phyloP scores from a whole-genome alignment of 1,140 invertebrate genomes.

The Bombus superbus region DNA sequence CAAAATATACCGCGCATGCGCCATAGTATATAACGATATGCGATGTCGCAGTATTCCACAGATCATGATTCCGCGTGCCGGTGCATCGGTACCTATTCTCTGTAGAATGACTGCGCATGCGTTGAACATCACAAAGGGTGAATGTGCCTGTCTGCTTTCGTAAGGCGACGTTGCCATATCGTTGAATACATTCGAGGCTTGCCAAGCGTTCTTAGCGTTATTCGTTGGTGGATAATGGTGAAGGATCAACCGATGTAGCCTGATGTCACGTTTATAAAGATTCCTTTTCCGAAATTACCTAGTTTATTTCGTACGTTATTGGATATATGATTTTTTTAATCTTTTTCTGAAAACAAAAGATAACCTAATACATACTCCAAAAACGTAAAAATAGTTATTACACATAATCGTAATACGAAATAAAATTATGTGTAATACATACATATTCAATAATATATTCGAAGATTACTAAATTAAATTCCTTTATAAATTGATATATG shows the following conservation, averaged over 20 bases:
- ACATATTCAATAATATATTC: background rate
- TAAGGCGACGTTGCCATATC: conserved; percentile 60
- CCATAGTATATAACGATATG: conserved; percentile 35
- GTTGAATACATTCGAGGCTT: conserved; percentile 44
- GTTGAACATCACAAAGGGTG: conserved; percentile 56
- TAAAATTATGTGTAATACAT: background rate
- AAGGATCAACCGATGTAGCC: conserved; percentile 48
- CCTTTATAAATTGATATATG: background rate
- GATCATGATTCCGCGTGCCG: conserved; percentile 62
- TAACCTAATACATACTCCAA: background rate
- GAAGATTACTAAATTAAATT: background rate
- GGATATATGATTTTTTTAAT: background rate
- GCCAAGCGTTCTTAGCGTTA: conserved; percentile 43
- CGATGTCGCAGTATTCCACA: conserved; percentile 52
- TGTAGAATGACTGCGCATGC: conserved; percentile 56
- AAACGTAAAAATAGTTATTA: background rate
- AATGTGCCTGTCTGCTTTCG: conserved; percentile 64
- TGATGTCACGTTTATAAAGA: conserved; percentile 15
- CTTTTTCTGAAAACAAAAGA: background rate
- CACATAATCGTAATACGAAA: background rate
- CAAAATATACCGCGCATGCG: conserved; percentile 58
- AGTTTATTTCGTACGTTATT: background rate
- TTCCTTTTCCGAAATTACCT: background rate
- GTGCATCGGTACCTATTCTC: conserved; percentile 43
- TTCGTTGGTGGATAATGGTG: conserved; percentile 48